Evolutionary conservation across 2,888 invertebrate species (phyloP).

Genomic region (Dione juno): DNA sequence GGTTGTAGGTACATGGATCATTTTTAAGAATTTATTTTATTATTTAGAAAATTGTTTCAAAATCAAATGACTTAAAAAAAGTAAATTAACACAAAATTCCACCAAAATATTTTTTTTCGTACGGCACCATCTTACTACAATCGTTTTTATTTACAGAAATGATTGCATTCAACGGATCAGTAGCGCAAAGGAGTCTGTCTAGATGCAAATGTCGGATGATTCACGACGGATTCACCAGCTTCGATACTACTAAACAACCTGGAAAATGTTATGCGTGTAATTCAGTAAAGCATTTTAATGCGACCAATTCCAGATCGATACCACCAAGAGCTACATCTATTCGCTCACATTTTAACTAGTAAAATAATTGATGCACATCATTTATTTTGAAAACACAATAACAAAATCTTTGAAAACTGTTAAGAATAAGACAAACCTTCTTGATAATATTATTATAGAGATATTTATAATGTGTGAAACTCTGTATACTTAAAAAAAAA

Average conservation of each 20-base stretch:
- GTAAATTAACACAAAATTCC: too few relatives aligned
- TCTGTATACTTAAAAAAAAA: too few relatives aligned
- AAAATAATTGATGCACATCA: constrained; percentile 11
- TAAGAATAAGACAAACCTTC: too few relatives aligned
- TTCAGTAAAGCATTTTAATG: constrained; percentile 47
- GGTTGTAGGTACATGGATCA: too few relatives aligned
- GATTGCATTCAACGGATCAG: constrained; percentile 52
- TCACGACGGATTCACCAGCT: constrained; percentile 35
- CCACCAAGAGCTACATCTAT: constrained; percentile 52
- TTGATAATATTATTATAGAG: too few relatives aligned
- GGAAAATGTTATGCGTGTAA: constrained; percentile 47
- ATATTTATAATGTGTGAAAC: too few relatives aligned
- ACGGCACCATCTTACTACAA: not conserved
- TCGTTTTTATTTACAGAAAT: constrained; percentile 50
- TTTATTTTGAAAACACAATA: not conserved
- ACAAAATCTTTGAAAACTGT: not conserved
- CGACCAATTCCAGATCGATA: constrained; percentile 29
- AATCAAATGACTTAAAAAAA: too few relatives aligned
- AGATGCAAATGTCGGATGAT: constrained; percentile 49
- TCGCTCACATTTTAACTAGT: constrained; percentile 52
- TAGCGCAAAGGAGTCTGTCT: constrained; percentile 45
- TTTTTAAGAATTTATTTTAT: too few relatives aligned
- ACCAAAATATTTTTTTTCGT: too few relatives aligned
- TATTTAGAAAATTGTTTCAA: too few relatives aligned
- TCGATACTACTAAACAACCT: constrained; percentile 16